Evolutionary conservation across 2,797 vertebrate genomes (phyloP).

Genomic region (Tapirus indicus): DNA sequence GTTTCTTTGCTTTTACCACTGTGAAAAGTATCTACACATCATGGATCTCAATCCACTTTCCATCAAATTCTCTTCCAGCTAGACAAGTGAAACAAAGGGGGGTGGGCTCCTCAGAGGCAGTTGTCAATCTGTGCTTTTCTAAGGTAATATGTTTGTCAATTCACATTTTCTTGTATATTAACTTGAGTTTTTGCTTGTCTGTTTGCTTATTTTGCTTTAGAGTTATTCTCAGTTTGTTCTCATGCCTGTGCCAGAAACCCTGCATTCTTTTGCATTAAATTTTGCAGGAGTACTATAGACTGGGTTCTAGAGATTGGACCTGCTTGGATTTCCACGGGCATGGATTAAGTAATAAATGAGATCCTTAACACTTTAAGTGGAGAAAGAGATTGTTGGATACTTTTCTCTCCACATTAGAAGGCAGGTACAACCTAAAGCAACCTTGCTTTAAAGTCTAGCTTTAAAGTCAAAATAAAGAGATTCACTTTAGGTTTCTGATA

Average conservation of each 20-base stretch:
- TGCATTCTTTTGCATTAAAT: not conserved
- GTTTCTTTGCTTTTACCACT: not conserved
- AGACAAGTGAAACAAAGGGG: not conserved
- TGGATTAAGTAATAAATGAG: not conserved
- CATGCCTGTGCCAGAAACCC: not conserved
- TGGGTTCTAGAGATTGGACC: not conserved
- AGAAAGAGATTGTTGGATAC: not conserved
- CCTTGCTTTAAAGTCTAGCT: not conserved
- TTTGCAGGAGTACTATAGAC: not conserved
- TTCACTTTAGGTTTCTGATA: constrained; percentile 37
- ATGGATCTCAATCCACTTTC: not conserved
- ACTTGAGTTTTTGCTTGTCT: not conserved
- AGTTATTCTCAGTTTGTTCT: constrained; percentile 22
- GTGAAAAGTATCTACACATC: not conserved
- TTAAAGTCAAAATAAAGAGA: constrained; percentile 27
- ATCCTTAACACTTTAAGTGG: not conserved
- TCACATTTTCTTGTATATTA: not conserved
- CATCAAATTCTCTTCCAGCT: not conserved
- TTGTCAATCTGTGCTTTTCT: not conserved
- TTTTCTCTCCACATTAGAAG: not conserved
- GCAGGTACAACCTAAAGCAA: not conserved
- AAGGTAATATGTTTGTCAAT: not conserved
- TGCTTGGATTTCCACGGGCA: not conserved
- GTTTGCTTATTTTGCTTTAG: not conserved
- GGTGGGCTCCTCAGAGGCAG: not conserved